Evolutionary conservation across 2,797 vertebrate species (phyloP).

Genomic region (Florisuga fusca): DNA sequence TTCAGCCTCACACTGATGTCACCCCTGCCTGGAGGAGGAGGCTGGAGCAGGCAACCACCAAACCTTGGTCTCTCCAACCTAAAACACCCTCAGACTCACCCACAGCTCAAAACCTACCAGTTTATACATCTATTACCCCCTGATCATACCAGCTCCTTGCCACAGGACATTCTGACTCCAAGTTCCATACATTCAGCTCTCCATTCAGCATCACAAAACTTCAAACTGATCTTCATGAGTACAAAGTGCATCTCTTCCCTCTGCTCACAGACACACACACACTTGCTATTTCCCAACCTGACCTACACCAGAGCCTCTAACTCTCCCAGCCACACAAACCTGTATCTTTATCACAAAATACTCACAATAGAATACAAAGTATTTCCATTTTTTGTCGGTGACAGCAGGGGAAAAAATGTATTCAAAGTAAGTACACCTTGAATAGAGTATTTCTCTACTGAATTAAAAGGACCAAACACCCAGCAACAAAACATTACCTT

Average conservation of each 20-base stretch:
- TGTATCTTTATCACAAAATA: background rate
- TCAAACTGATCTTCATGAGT: background rate
- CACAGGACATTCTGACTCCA: background rate
- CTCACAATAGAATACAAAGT: background rate
- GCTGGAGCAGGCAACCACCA: background rate
- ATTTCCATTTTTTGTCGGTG: background rate
- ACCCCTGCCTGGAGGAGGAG: background rate
- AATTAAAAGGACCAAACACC: background rate
- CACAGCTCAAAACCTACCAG: background rate
- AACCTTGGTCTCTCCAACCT: background rate
- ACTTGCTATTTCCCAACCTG: background rate
- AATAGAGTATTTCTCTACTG: background rate
- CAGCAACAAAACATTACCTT: background rate
- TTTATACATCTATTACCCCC: background rate
- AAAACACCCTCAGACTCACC: background rate
- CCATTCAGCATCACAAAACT: background rate
- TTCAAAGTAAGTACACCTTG: background rate
- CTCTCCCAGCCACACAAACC: background rate
- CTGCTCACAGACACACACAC: background rate
- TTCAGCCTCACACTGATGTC: background rate
- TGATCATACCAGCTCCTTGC: background rate
- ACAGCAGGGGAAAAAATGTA: background rate
- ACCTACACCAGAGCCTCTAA: background rate
- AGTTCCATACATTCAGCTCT: background rate
- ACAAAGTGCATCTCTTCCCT: rapidly evolving